Conservation (phyloP, 1,140 invertebrate species). For the Ladona fulva region DNA sequence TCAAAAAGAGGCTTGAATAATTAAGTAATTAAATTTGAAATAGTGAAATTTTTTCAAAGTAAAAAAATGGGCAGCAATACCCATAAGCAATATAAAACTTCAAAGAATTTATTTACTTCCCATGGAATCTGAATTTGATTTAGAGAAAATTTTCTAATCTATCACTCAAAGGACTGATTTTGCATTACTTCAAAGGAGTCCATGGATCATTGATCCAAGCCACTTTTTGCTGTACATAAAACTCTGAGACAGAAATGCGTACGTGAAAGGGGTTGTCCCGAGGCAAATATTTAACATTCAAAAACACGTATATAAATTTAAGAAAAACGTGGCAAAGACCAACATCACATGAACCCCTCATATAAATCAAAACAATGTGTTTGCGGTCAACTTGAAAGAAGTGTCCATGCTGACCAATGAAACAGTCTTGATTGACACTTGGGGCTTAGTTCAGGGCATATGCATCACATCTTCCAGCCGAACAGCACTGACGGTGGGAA, state of each 20-base stretch:
- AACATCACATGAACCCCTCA: neutral
- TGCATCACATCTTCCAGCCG: constrained; percentile 6
- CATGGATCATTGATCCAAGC: constrained; percentile 8
- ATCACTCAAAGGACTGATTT: neutral
- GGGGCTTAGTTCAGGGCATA: constrained; percentile 2
- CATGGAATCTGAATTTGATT: no score
- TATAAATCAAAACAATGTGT: neutral
- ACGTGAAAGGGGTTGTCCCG: neutral
- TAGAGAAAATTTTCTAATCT: no score
- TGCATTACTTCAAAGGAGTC: neutral
- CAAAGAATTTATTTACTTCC: neutral
- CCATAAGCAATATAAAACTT: neutral
- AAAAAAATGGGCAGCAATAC: neutral
- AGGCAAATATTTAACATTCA: neutral
- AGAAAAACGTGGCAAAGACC: constrained; percentile 8
- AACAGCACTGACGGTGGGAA: constrained; percentile 7
- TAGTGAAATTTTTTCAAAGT: neutral
- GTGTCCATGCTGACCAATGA: neutral
- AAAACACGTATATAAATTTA: constrained; percentile 1
- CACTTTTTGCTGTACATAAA: neutral
- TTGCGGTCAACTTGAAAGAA: neutral
- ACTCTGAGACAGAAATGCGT: neutral
- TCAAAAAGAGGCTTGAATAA: constrained; percentile 5
- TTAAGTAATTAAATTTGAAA: neutral
- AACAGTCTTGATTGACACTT: neutral